A percentile compares a stretch with the other conserved stretches of the same genome.
phyloP scores from a whole-genome alignment of 1,140 invertebrate species.

The Drosophila tristis region DNA sequence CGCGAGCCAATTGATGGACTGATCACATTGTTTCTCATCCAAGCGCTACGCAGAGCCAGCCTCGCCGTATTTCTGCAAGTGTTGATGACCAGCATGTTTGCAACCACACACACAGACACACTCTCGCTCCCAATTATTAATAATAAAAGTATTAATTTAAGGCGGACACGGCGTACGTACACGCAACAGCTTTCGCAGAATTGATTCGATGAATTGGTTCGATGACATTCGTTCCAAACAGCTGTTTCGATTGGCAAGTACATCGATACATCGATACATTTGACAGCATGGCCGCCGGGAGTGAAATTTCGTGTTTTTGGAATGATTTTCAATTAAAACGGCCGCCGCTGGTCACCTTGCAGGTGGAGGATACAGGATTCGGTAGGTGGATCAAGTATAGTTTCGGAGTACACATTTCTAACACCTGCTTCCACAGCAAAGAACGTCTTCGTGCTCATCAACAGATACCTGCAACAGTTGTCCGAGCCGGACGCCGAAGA shows the following conservation, averaged over 20 bases:
- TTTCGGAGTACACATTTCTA: not conserved
- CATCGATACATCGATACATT: too few relatives aligned
- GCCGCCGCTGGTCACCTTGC: slow-evolving; percentile 71
- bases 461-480: slow-evolving; percentile 58
- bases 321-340: slow-evolving; percentile 80
- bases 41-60: slow-evolving; percentile 51
- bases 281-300: slow-evolving; percentile 19
- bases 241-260: too few relatives aligned
- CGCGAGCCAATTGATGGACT: slow-evolving; percentile 46
- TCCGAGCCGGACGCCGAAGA: slow-evolving; percentile 27
- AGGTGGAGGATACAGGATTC: slow-evolving; percentile 50
- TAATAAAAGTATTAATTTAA: too few relatives aligned
- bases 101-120: too few relatives aligned
- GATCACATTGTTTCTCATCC: slow-evolving; percentile 21
- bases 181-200: too few relatives aligned
- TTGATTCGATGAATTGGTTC: too few relatives aligned
- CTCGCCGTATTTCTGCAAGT: slow-evolving; percentile 55
- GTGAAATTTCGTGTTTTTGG: slow-evolving; percentile 49
- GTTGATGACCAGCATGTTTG: slow-evolving; percentile 64
- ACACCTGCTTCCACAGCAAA: slow-evolving; percentile 39
- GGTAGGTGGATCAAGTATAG: slow-evolving; percentile 31
- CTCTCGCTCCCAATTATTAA: too few relatives aligned
- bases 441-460: slow-evolving; percentile 58
- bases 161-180: too few relatives aligned
- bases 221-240: too few relatives aligned